Base-by-base conservation (phyloP, 1,140 invertebrate genomes). In the Acarapis woodi region DNA sequence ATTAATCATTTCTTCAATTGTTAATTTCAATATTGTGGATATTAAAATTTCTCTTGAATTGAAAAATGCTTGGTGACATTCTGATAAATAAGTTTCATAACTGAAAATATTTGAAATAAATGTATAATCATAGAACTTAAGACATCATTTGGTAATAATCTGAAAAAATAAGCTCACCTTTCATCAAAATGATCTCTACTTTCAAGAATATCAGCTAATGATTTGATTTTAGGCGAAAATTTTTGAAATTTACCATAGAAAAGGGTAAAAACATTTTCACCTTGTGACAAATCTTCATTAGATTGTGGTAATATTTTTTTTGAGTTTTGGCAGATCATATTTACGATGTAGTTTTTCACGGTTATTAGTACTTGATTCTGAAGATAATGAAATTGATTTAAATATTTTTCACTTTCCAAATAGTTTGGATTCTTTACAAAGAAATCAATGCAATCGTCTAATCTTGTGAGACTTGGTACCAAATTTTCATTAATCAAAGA, bases 211-310 rank as follows among this genome's bases (percentile, higher is more conserved):
- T 68, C 66, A 37, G 83, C 71, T 3, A 88, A 63, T 30, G 68
- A 61, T 47, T 69, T 76, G 1, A 83, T 62, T 52, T 80, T 73
- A 0, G 72, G 68, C 1, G 82, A 70, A 38, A 74, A 71, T 1
- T 76, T 71, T 55, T 82, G 73, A 57, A 90, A 90, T 56, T 85
- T 82, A 0, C 82, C 82, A 54, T 90, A 93, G 50, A 82, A 83
- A 1, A 87, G 53, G 0, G 80, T 77, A 52, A 83, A 74, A 1
- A 76, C 71, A 21, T 77, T 70, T 49, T 82, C 74, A 15, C 48
- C 41, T 8, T 50, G 47, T 29, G 47, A 43, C 28, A 50, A 41
- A 37, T 38, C 44, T 32, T 44, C 46, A 18, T 39, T 46, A n/a
- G 45, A 43, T 29, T 51, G 51, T 14, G 56, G 52, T 35, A 55